Percentiles rank a stretch among this genome's conserved stretches.
phyloP scores from a whole-genome alignment of 1,140 invertebrate species.

The Formica exsecta region DNA sequence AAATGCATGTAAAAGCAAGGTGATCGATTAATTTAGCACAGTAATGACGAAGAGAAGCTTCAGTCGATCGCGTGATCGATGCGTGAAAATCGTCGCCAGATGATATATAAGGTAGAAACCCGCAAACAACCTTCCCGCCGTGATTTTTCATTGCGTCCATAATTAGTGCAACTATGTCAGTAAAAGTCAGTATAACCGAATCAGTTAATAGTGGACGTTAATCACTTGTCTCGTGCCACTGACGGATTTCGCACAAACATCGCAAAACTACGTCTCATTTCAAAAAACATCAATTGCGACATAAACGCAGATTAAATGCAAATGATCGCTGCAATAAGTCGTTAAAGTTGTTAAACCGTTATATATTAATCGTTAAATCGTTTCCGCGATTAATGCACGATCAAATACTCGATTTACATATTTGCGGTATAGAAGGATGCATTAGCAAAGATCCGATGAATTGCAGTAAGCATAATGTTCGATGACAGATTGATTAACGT shows the following conservation, averaged over 20 bases:
- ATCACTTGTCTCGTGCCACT: background rate
- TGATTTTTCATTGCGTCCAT: background rate
- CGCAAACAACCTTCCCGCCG: background rate
- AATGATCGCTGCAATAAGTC: background rate
- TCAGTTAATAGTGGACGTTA: background rate
- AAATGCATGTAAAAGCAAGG: background rate
- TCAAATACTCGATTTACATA: background rate
- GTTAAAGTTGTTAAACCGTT: no score
- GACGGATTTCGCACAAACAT: background rate
- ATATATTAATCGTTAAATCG: background rate
- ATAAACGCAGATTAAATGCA: conserved; percentile 30
- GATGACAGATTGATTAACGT: conserved; percentile 40
- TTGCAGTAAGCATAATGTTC: background rate
- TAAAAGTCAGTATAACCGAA: conserved; percentile 24
- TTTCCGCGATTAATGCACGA: conserved; percentile 21
- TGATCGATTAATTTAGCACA: conserved; percentile 14
- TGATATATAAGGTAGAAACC: conserved; percentile 42
- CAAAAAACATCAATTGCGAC: background rate
- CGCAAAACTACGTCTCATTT: background rate
- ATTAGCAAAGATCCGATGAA: background rate
- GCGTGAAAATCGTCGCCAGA: background rate
- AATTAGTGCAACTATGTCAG: background rate
- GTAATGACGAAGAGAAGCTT: background rate
- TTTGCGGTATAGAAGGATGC: background rate
- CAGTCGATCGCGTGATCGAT: background rate